These are phyloP conservation scores for Oreocharis arfaki DNA, from an alignment of 2,113 vertebrate species.

Conservation along the genomic window DNA sequence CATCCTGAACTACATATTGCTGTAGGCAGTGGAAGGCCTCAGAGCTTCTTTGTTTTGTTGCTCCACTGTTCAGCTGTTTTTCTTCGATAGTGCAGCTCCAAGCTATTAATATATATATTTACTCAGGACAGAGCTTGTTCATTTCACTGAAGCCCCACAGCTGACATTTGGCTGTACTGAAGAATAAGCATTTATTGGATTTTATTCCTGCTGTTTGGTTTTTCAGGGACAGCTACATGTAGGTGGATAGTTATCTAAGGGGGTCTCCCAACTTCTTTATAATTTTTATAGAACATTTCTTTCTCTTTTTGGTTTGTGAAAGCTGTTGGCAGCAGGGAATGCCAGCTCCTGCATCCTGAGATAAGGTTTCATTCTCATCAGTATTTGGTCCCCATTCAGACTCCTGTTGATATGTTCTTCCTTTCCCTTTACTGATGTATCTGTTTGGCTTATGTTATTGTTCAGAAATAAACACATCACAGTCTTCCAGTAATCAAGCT, in stretches of 20 bases:
- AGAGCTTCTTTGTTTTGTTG: constrained; percentile 14
- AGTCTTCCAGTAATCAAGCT: not conserved
- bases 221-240: constrained; percentile 40
- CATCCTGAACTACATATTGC: constrained; percentile 9
- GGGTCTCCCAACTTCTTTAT: constrained; percentile 28
- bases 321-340: constrained; percentile 12
- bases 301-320: constrained; percentile 44
- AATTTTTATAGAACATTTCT: constrained; percentile 32
- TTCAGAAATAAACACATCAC: constrained; percentile 31
- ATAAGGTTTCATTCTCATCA: constrained; percentile 54
- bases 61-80: constrained; percentile 21
- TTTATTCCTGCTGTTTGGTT: constrained; percentile 14
- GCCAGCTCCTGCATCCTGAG: constrained; percentile 22
- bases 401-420: constrained; percentile 35
- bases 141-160: not conserved
- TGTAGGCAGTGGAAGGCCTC: constrained; percentile 4
- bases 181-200: constrained; percentile 32
- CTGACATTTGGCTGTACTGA: not conserved
- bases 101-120: constrained; percentile 29
- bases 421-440: constrained; percentile 21
- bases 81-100: constrained; percentile 11
- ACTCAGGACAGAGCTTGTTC: not conserved
- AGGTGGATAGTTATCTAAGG: constrained; percentile 49
- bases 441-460: constrained; percentile 25
- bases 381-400: constrained; percentile 33